Percentiles rank a stretch among this genome's conserved stretches.
Evolutionary conservation across 2,888 invertebrate genomes (phyloP).

Genomic region (Sinotaia quadrata): DNA sequence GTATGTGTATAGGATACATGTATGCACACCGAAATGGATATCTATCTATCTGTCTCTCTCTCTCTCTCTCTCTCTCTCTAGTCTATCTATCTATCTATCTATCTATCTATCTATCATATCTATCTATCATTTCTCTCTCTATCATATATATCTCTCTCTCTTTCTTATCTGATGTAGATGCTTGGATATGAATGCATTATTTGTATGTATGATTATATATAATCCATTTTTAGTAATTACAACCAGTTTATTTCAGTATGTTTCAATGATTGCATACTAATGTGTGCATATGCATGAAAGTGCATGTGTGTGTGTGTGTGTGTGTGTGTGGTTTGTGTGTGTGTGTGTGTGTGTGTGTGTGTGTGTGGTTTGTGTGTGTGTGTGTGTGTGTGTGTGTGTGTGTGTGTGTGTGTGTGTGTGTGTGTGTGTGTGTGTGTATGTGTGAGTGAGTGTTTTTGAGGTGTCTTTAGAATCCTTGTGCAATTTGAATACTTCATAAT

Average conservation of each 20-base stretch:
- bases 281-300: too few relatives aligned
- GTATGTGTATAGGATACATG: too few relatives aligned
- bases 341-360: too few relatives aligned
- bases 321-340: too few relatives aligned
- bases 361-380: too few relatives aligned
- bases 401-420: slow-evolving; percentile 11
- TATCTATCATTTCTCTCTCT: neutral
- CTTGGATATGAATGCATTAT: too few relatives aligned
- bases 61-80: slow-evolving; percentile 4
- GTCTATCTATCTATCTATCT: slow-evolving; percentile 5
- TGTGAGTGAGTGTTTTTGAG: neutral
- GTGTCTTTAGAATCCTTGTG: neutral
- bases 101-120: neutral
- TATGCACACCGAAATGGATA: too few relatives aligned
- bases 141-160: neutral
- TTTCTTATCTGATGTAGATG: too few relatives aligned
- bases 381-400: slow-evolving; percentile 3
- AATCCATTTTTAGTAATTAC: neutral
- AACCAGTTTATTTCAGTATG: neutral
- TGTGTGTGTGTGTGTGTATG: slow-evolving; percentile 4
- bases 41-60: neutral
- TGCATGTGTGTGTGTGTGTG: too few relatives aligned
- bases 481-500: too few relatives aligned
- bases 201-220: neutral
- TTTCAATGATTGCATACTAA: neutral